These are phyloP conservation scores for Chalcis sispes DNA, from an alignment of 2,888 invertebrate species.

Conservation along the genomic window DNA sequence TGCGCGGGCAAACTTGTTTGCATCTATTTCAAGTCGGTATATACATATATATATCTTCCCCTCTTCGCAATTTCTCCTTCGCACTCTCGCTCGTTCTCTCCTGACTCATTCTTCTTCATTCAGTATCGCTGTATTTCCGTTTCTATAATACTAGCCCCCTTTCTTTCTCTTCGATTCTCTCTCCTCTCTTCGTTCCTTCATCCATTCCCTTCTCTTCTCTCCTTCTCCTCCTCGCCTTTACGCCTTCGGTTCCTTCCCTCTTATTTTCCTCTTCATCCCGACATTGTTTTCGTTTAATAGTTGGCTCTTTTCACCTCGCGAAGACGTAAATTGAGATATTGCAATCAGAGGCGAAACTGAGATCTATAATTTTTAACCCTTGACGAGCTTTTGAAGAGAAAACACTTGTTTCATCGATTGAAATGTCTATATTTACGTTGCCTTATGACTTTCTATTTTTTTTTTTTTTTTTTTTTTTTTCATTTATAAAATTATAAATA, in stretches of 20 bases:
- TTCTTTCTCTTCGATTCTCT: conserved; percentile 26
- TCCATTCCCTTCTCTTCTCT: neutral
- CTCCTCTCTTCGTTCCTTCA: conserved; percentile 4
- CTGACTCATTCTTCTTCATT: conserved; percentile 22
- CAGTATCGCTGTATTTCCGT: conserved; percentile 30
- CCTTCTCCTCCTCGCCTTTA: neutral
- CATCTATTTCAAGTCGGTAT: too few relatives aligned
- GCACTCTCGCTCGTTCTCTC: conserved; percentile 32
- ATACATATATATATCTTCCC: conserved; percentile 34
- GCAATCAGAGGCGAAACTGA: conserved; percentile 27
- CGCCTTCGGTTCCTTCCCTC: neutral
- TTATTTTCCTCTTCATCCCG: neutral
- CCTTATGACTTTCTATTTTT: too few relatives aligned
- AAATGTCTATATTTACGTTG: too few relatives aligned
- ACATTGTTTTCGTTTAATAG: conserved; percentile 42
- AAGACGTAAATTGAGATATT: conserved; percentile 44
- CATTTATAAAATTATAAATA: too few relatives aligned
- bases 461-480: too few relatives aligned
- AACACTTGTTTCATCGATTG: too few relatives aligned
- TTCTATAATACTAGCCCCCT: conserved; percentile 35
- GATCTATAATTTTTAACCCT: conserved; percentile 41
- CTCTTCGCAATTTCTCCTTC: conserved; percentile 38
- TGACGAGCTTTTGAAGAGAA: too few relatives aligned
- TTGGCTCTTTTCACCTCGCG: conserved; percentile 23
- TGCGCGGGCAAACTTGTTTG: too few relatives aligned